These are phyloP conservation scores for Hypomecis punctinalis DNA, from an alignment of 2,888 invertebrate species.

Conservation along the genomic window DNA sequence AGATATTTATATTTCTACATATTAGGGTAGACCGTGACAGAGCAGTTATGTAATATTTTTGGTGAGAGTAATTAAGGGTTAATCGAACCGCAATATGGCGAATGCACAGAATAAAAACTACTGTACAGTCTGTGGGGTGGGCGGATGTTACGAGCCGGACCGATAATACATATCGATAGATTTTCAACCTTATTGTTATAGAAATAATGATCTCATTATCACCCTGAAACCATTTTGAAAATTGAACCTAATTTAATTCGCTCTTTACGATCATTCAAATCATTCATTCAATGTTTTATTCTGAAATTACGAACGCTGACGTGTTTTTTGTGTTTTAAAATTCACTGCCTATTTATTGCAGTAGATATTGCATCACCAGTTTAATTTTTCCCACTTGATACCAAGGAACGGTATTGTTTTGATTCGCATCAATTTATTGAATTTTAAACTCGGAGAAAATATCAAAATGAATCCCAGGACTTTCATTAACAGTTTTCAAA, in stretches of 20 bases:
- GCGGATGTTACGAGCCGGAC: too few species aligned
- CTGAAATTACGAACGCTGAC: constrained; percentile 37
- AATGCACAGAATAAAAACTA: too few species aligned
- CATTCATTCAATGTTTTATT: constrained; percentile 26
- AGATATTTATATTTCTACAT: too few species aligned
- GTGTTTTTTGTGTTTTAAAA: constrained; percentile 36
- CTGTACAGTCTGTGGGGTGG: too few species aligned
- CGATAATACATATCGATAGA: too few species aligned
- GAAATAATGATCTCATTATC: too few species aligned
- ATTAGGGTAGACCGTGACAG: too few species aligned
- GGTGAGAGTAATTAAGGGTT: too few species aligned
- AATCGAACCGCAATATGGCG: too few species aligned
- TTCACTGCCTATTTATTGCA: not conserved
- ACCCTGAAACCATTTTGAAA: too few species aligned
- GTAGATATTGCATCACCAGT: constrained; percentile 36
- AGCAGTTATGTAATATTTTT: too few species aligned
- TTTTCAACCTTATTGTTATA: too few species aligned
- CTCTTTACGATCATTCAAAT: not conserved
- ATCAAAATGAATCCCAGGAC: constrained; percentile 85
- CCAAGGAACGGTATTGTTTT: not conserved
- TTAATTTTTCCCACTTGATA: constrained; percentile 8
- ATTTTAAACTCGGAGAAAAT: constrained; percentile 22
- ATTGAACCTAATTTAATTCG: not conserved
- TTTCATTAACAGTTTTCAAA: constrained; percentile 89
- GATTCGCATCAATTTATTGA: constrained; percentile 14